These are phyloP conservation scores for Characodon lateralis DNA, from an alignment of 2,797 vertebrate genomes.

Conservation along the genomic window DNA sequence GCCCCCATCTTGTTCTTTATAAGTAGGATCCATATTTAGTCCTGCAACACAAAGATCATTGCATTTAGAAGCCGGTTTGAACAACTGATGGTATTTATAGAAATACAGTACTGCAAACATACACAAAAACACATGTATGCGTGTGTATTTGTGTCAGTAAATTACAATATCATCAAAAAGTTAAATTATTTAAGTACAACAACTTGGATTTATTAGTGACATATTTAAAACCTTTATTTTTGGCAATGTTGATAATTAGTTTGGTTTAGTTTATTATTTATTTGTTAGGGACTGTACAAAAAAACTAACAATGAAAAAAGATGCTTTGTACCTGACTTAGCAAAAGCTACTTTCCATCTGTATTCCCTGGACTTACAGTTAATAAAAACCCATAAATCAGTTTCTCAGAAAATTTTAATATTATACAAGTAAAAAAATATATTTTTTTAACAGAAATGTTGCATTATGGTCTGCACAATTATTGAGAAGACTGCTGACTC, in stretches of 20 bases:
- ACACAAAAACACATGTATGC: no score
- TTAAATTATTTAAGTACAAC: neutral
- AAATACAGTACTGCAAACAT: neutral
- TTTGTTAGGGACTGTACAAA: no score
- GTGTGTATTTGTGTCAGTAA: neutral
- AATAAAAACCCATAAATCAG: neutral
- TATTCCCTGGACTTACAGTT: neutral
- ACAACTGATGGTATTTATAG: neutral
- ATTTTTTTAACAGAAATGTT: neutral
- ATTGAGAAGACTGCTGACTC: neutral
- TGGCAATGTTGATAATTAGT: neutral
- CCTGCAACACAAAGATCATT: slow-evolving; percentile 68
- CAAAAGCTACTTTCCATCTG: no score
- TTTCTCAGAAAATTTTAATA: neutral
- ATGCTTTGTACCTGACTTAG: no score
- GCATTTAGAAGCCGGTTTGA: slow-evolving; percentile 15
- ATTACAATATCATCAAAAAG: slow-evolving; percentile 2
- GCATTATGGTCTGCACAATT: neutral
- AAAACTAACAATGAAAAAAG: no score
- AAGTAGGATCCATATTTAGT: slow-evolving; percentile 52
- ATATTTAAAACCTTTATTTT: neutral
- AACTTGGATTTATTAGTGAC: neutral
- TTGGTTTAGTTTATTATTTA: no score
- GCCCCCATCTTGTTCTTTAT: slow-evolving; percentile 48
- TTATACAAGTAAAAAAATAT: neutral